These are phyloP conservation scores for Meriones unguiculatus DNA, from an alignment of 2,113 vertebrate genomes.

Conservation along the genomic window DNA sequence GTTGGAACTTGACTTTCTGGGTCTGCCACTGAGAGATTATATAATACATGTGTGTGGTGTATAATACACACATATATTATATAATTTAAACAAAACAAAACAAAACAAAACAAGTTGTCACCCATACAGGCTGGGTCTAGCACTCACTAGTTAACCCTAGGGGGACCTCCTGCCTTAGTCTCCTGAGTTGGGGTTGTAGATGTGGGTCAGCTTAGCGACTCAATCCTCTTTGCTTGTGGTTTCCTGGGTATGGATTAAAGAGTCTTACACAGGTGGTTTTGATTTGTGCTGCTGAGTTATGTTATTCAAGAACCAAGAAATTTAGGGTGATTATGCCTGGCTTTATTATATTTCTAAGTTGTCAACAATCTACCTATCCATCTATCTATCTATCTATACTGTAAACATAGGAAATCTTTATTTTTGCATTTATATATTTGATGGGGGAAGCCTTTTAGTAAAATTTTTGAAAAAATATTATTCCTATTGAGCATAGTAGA, in stretches of 20 bases:
- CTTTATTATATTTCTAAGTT: constrained; percentile 42
- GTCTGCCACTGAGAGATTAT: not conserved
- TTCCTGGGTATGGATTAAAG: not conserved
- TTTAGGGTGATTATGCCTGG: not conserved
- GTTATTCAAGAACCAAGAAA: constrained; percentile 29
- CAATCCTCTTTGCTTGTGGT: not conserved
- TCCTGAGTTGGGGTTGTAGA: not conserved
- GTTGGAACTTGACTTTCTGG: not conserved
- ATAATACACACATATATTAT: too few species aligned
- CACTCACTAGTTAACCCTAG: not conserved
- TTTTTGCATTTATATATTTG: constrained; percentile 58
- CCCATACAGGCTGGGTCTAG: not conserved
- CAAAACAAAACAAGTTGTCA: not conserved
- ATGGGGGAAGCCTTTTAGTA: constrained; percentile 19
- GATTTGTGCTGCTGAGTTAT: not conserved
- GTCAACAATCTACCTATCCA: constrained; percentile 1
- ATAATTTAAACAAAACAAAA: too few species aligned
- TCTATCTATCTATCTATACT: not conserved
- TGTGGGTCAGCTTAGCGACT: not conserved
- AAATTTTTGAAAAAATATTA: constrained; percentile 50
- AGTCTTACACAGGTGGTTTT: not conserved
- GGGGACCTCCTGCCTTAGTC: not conserved
- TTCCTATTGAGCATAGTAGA: not conserved
- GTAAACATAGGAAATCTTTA: constrained; percentile 23
- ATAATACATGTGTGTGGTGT: too few species aligned